Percentiles rank a stretch among this genome's conserved stretches.
Conservation (phyloP, 53 echinoderm and acorn worm species). For the Henricia sp. region DNA sequence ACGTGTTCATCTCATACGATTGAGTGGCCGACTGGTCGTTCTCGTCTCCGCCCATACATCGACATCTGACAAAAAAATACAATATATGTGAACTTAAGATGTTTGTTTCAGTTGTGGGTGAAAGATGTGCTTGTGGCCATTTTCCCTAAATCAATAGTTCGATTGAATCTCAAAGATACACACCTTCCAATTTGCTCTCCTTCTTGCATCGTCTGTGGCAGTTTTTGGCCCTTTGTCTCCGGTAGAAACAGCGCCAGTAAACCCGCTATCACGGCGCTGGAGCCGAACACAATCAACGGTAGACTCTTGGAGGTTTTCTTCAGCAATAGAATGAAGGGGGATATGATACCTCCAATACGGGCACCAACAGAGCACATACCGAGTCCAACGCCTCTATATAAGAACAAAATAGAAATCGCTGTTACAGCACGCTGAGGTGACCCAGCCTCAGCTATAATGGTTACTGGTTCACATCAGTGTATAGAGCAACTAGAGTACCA, state of each 20-base stretch:
- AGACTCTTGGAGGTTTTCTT: constrained; percentile 30
- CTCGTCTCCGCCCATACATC: constrained; percentile 8
- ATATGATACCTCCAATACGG: constrained; percentile 75
- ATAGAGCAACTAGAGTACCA: not conserved
- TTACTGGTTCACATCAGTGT: not conserved
- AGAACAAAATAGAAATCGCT: not conserved
- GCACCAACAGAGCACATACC: constrained; percentile 75
- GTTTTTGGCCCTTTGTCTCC: constrained; percentile 68
- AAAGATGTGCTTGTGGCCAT: no score
- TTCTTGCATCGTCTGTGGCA: constrained; percentile 77
- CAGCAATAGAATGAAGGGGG: constrained; percentile 67
- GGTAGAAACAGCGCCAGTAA: constrained; percentile 65
- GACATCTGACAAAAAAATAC: not conserved
- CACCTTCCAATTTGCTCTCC: constrained; percentile 76
- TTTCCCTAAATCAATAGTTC: not conserved
- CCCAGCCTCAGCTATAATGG: not conserved
- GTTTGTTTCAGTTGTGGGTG: no score
- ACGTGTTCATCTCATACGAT: constrained; percentile 9
- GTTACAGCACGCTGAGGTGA: no score
- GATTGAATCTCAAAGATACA: constrained; percentile 3
- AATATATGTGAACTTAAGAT: not conserved
- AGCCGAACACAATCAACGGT: constrained; percentile 75
- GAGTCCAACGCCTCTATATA: constrained; percentile 69
- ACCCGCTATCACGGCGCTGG: constrained; percentile 64
- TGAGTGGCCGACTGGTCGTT: constrained; percentile 20